Conservation (phyloP, 2,888 invertebrate genomes). For the Desoria tigrina region DNA sequence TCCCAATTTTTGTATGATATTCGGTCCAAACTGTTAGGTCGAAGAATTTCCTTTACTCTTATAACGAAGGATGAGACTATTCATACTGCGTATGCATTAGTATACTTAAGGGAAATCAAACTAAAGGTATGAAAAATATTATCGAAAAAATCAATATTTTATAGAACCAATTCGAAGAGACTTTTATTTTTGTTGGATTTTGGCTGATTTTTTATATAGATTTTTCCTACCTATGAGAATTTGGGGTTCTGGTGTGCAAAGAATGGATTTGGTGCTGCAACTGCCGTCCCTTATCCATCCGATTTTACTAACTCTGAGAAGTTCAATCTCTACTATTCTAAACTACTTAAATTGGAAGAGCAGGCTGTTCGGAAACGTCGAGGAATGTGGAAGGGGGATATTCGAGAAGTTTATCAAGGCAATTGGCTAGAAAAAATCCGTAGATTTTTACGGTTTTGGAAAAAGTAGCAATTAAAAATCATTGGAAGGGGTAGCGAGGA, state of each 20-base stretch:
- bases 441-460: neutral
- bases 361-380: constrained; percentile 8
- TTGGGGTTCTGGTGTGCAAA: constrained; percentile 12
- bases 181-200: neutral
- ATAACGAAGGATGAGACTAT: neutral
- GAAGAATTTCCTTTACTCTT: constrained; percentile 9
- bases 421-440: neutral
- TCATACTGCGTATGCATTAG: neutral
- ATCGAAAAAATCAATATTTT: neutral
- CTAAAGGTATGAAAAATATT: constrained; percentile 6
- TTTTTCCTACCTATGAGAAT: constrained; percentile 14
- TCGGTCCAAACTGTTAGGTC: neutral
- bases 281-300: constrained; percentile 10
- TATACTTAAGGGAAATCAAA: neutral
- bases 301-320: constrained; percentile 3
- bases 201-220: neutral
- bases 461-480: neutral
- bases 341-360: constrained; percentile 1
- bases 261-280: constrained; percentile 18
- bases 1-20: constrained; percentile 5
- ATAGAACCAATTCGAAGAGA: neutral
- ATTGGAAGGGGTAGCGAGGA: neutral
- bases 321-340: constrained; percentile 7
- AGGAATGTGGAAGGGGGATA: constrained; percentile 9
- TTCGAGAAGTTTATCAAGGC: too few relatives aligned